phyloP scores from a whole-genome alignment of 1,140 invertebrate species.

The Euwallacea similis region DNA sequence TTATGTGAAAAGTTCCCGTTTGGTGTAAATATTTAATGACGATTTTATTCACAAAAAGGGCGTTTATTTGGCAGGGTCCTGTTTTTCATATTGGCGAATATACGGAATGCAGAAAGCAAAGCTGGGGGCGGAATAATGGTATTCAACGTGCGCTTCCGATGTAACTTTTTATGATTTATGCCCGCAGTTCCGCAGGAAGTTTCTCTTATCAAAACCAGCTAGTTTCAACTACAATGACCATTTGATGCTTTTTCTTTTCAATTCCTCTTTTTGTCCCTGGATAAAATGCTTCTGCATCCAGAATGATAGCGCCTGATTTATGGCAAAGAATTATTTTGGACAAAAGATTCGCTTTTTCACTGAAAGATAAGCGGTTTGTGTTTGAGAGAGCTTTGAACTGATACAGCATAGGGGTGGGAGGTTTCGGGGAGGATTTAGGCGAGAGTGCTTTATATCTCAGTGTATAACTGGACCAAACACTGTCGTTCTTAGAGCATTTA shows the following conservation, averaged over 20 bases:
- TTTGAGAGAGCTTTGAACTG: conserved; percentile 5
- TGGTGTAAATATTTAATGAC: conserved; percentile 36
- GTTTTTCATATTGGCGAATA: conserved; percentile 28
- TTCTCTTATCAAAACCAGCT: conserved; percentile 40
- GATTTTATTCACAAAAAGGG: conserved; percentile 31
- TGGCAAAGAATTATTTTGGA: conserved; percentile 32
- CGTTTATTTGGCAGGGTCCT: conserved; percentile 22
- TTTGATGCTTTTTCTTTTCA: conserved; percentile 42
- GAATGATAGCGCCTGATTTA: conserved; percentile 40
- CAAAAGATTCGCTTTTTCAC: conserved; percentile 28
- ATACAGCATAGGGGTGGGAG: background rate
- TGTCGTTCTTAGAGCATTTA: no score
- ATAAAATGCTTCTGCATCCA: conserved; percentile 35
- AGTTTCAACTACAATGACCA: conserved; percentile 41
- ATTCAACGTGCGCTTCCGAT: conserved; percentile 38
- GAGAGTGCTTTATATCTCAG: no score
- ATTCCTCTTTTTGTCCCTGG: conserved; percentile 39
- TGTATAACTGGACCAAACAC: no score
- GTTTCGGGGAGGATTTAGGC: no score
- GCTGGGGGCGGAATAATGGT: conserved; percentile 32
- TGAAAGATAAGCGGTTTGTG: conserved; percentile 17
- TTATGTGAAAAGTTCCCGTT: conserved; percentile 31
- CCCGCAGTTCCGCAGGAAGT: conserved; percentile 37
- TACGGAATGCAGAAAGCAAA: conserved; percentile 34
- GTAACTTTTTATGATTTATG: conserved; percentile 41